phyloP scores from a whole-genome alignment of 2,113 vertebrate species.

The Tragelaphus buxtoni region DNA sequence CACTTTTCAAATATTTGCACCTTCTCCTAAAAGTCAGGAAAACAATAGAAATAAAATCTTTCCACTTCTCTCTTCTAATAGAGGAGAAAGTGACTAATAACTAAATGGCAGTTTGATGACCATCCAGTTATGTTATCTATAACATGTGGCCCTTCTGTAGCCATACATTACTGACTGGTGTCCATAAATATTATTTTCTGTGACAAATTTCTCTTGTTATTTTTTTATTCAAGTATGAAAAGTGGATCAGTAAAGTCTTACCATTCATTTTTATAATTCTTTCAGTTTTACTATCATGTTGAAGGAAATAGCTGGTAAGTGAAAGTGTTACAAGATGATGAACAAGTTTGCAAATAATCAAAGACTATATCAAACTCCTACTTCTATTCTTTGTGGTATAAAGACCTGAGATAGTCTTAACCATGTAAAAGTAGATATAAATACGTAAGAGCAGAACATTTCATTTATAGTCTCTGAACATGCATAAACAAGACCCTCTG shows the following conservation, averaged over 20 bases:
- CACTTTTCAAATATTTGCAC: neutral
- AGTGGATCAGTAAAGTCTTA: neutral
- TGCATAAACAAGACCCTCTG: too few species aligned
- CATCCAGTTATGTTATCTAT: rapidly evolving
- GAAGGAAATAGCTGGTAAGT: neutral
- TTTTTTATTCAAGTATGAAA: neutral
- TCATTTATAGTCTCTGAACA: neutral
- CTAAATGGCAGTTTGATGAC: neutral
- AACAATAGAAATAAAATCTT: neutral
- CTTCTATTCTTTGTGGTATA: neutral
- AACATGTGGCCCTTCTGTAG: neutral
- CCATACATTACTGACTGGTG: neutral
- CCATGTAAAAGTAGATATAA: neutral
- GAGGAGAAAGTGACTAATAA: neutral
- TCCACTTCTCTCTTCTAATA: too few species aligned
- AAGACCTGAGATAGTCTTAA: neutral
- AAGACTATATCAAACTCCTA: neutral
- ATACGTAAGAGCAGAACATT: neutral
- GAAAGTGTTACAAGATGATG: neutral
- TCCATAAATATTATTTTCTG: neutral
- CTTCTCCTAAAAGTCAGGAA: neutral
- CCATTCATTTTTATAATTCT: neutral
- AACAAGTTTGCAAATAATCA: neutral
- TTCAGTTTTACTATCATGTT: neutral
- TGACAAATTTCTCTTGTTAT: neutral